Base-by-base conservation (phyloP, 2,888 invertebrate species). In the Mesorhabditis spiculigera region DNA sequence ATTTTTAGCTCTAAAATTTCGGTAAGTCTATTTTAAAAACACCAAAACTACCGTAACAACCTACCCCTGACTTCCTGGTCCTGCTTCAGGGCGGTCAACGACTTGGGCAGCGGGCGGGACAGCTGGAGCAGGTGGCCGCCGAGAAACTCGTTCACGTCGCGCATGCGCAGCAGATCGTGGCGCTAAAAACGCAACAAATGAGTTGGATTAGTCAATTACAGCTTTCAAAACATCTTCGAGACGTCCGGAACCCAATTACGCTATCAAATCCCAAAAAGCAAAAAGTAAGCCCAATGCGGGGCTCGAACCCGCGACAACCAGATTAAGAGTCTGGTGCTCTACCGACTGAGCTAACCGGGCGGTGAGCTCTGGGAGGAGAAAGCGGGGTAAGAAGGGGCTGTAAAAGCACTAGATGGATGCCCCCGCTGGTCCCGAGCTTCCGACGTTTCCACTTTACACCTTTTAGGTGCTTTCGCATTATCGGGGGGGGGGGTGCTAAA, bases 321-420 rank as follows among this genome's bases (percentile, higher is more conserved):
- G 81, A 81, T 81, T 81, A 81, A 81, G 81, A 81, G 81, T 81
- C 81, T 81, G 81, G 81, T 81, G 81, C 81, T 81, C 81, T 81
- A 81, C 81, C 81, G 81, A 81, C 82, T 82, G 81, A 82, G 82
- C 81, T 82, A 82, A 82, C 81, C 81, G 80, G 79, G 77, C 80
- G 28, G 28, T 28, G 28, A 28, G 28, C 1, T 1, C 3, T 1
- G 3, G 28, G 28, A 28, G 28, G 28, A 3, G 28, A 28, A 28
- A 28, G 28, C 1, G 28, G 28, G 28, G 3, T 28, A 28, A 28
- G 28, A 28, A n/a, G n/a, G n/a, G n/a, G n/a, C n/a, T n/a, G n/a
- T n/a, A n/a, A n/a, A n/a, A n/a, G n/a, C n/a, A n/a, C n/a, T n/a
- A n/a, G n/a, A n/a, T n/a, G n/a, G n/a, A n/a, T n/a, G n/a, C n/a